Base-by-base conservation (phyloP, 2,113 vertebrate species). In the Dromas ardeola region DNA sequence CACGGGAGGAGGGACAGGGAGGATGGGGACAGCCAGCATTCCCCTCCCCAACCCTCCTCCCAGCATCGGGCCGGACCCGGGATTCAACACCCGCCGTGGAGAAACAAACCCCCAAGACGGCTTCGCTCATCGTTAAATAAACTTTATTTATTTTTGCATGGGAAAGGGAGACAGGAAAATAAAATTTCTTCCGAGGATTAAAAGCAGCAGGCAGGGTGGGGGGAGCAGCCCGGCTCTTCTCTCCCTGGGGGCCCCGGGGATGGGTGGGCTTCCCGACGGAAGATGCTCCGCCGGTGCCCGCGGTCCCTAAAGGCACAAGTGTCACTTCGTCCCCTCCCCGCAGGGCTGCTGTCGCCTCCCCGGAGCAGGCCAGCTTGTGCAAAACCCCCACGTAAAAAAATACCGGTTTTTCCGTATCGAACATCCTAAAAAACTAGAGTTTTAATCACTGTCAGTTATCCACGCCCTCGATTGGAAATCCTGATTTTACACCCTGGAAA, bases 251-350 rank as follows among this genome's bases (percentile, higher is more conserved):
- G 67, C 90, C 79, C 13, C 0, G 4, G 82, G 4, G 27, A 62
- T 1, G 87, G 63, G 40, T 30, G 73, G 61, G 61, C 70, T 87
- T 71, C 71, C 6, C 25, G 55, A 45, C 0, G 0, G 58, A 87
- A 80, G 90, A 59, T 15, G 78, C 62, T 80, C 1, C 0, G 67
- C 20, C 2, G 1, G 72, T 3, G 15, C 70, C 70, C 7, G 5
- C 1, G 92, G 87, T 87, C 91, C 90, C 86, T 76, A 65, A 98
- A 97, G 96, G 97, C 97, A 97, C 97, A 58, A 95, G 74, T 69
- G 85, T 88, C 93, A 69, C 71, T 82, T 63, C 6, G 56, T 38
- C 79, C 65, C 49, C 86, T 52, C 86, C 84, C 81, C 8, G 22
- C 0, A 5, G 0, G 3, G 66, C 43, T 72, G 63, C 87, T 0